Conservation (phyloP, 2,888 invertebrate genomes). For the Heliconius sara region DNA sequence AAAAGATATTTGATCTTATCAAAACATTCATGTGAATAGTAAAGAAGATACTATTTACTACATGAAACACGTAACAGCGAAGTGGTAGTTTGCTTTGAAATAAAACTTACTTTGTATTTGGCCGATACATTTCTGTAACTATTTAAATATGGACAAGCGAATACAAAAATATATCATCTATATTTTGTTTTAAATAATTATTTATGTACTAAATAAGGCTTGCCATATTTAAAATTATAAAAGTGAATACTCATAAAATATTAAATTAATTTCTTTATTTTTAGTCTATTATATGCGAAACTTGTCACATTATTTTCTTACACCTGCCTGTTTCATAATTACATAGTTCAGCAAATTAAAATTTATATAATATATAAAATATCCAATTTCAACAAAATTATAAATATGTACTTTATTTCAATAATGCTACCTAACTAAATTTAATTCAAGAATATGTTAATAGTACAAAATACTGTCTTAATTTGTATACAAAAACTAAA, state of each 20-base stretch:
- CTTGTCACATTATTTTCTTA: background rate
- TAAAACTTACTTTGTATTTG: background rate
- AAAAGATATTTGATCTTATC: too few relatives aligned
- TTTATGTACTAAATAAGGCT: background rate
- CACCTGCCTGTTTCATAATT: conserved; percentile 2
- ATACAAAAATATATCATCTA: background rate
- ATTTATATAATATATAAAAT: background rate
- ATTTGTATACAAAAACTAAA: conserved; percentile 42
- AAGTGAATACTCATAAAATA: background rate
- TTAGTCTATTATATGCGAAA: background rate
- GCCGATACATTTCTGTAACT: background rate
- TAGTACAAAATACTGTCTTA: conserved; percentile 20
- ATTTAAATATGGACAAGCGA: too few relatives aligned
- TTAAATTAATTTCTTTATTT: background rate
- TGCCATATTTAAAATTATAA: background rate
- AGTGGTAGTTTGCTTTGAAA: background rate
- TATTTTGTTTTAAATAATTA: background rate
- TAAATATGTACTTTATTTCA: background rate
- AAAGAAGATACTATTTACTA: too few relatives aligned
- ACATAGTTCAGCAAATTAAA: background rate
- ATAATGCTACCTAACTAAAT: background rate
- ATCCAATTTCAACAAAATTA: background rate
- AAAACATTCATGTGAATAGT: too few relatives aligned
- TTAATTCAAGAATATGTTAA: conserved; percentile 6
- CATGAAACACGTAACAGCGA: background rate